A percentile compares a stretch with the other conserved stretches of the same genome.
Conservation (phyloP, 2,797 vertebrate genomes). For the Periparus ater region DNA sequence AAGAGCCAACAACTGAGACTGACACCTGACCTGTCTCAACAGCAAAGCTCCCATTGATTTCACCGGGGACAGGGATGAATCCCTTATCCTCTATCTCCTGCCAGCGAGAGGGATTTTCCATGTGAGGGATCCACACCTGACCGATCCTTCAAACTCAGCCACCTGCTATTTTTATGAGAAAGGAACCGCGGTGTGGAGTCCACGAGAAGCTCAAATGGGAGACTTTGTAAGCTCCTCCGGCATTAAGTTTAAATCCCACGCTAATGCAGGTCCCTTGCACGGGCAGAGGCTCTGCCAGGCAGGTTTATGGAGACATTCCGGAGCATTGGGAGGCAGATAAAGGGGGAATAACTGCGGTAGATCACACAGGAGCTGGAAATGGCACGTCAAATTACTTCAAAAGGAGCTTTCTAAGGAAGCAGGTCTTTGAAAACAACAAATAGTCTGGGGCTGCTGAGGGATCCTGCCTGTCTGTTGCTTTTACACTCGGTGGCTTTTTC, state of each 20-base stretch:
- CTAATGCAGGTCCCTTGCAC: slow-evolving; percentile 14
- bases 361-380: slow-evolving; percentile 57
- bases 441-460: slow-evolving; percentile 35
- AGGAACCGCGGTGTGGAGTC: slow-evolving; percentile 8
- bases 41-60: slow-evolving; percentile 30
- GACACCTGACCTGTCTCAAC: slow-evolving; percentile 55
- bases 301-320: slow-evolving; percentile 31
- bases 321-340: slow-evolving; percentile 30
- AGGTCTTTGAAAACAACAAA: slow-evolving; percentile 66
- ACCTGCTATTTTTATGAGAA: neutral
- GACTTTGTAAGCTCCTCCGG: slow-evolving; percentile 21
- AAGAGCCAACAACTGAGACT: slow-evolving; percentile 47
- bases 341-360: slow-evolving; percentile 41
- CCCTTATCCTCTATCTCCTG: slow-evolving; percentile 34
- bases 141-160: slow-evolving; percentile 27
- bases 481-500: neutral
- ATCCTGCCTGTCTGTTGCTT: slow-evolving; percentile 36
- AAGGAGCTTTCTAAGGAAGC: slow-evolving; percentile 56
- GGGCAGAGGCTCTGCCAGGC: slow-evolving; percentile 31
- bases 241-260: slow-evolving; percentile 34
- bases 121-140: slow-evolving; percentile 41
- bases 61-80: slow-evolving; percentile 14
- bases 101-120: slow-evolving; percentile 5
- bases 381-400: slow-evolving; percentile 60
- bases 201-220: slow-evolving; percentile 15